Evolutionary conservation across 2,888 invertebrate species (phyloP).

Genomic region (Pimpla rufipes): DNA sequence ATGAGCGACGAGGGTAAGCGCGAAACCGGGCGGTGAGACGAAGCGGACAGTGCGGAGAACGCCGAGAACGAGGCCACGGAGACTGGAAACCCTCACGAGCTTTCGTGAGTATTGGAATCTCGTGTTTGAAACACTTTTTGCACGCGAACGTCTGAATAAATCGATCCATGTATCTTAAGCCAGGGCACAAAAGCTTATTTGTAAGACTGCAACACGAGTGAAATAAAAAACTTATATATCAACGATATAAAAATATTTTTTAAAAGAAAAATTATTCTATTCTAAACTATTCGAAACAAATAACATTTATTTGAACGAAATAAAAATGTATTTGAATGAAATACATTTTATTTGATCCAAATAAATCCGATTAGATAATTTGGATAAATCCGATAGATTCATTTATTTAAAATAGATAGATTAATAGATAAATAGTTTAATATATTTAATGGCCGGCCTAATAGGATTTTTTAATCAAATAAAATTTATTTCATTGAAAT

Average conservation of each 20-base stretch:
- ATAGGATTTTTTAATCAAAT: no score
- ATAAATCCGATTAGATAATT: no score
- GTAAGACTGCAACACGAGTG: neutral
- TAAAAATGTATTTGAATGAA: no score
- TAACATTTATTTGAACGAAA: no score
- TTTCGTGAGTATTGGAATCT: slow-evolving; percentile 19
- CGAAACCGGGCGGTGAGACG: neutral
- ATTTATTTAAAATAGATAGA: no score
- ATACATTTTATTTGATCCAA: no score
- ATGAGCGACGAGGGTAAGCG: slow-evolving; percentile 16
- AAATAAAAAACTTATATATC: neutral
- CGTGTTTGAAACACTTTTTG: neutral
- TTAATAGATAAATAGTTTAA: no score
- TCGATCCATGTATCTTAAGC: neutral
- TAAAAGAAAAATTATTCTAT: no score
- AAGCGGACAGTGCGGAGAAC: neutral
- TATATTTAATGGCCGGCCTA: no score
- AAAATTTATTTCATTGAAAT: no score
- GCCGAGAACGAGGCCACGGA: slow-evolving; percentile 5
- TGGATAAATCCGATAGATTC: no score
- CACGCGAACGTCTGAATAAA: neutral
- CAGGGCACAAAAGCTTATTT: neutral
- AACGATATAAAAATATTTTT: neutral
- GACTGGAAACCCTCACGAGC: neutral
- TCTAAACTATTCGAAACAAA: no score